A percentile compares a stretch with the other conserved stretches of the same genome.
Evolutionary conservation across 2,888 invertebrate genomes (phyloP).

Genomic region (Pristionchus japonicus): DNA sequence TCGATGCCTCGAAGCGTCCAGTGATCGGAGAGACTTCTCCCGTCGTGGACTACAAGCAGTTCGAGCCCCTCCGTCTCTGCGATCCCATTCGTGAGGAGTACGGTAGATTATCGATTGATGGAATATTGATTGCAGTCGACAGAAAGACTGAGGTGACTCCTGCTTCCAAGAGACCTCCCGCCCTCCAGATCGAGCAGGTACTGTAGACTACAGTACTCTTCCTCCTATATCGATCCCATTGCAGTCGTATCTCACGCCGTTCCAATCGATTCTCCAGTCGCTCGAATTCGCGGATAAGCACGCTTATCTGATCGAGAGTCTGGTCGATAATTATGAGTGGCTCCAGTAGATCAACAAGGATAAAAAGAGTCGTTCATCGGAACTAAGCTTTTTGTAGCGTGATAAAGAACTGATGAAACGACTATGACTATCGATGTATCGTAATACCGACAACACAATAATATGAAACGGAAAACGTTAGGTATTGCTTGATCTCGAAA

Average conservation of each 20-base stretch:
- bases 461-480: too few relatives aligned
- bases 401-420: slow-evolving; percentile 41
- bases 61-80: slow-evolving; percentile 24
- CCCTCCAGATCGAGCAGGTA: slow-evolving; percentile 27
- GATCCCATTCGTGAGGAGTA: slow-evolving; percentile 42
- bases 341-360: slow-evolving; percentile 22
- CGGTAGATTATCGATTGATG: slow-evolving; percentile 17
- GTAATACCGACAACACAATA: neutral
- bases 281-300: slow-evolving; percentile 43
- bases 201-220: neutral
- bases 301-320: slow-evolving; percentile 33
- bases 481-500: too few relatives aligned
- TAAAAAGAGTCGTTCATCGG: slow-evolving; percentile 35
- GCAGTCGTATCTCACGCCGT: slow-evolving; percentile 40
- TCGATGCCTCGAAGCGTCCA: slow-evolving; percentile 33
- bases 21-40: slow-evolving; percentile 21
- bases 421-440: slow-evolving; percentile 15
- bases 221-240: neutral
- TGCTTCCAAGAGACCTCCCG: slow-evolving; percentile 3
- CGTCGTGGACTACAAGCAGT: neutral
- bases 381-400: slow-evolving; percentile 29
- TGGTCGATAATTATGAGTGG: slow-evolving; percentile 44
- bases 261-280: slow-evolving; percentile 46
- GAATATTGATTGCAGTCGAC: slow-evolving; percentile 11
- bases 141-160: slow-evolving; percentile 32